These are phyloP conservation scores for Cossypha heuglini DNA, from an alignment of 2,797 vertebrate genomes.

Conservation along the genomic window DNA sequence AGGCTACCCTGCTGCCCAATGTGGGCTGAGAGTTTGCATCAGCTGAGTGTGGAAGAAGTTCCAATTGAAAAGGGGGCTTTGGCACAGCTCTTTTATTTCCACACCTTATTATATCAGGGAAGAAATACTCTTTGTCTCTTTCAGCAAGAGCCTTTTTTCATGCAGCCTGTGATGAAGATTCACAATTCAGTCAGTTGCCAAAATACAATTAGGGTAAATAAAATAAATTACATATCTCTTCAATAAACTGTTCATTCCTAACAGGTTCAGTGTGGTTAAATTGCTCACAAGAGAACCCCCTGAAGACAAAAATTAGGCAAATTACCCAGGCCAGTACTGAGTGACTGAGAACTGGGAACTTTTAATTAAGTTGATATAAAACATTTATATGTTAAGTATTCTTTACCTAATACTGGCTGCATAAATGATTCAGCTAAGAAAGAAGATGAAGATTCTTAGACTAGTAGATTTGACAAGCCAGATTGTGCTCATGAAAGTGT, in stretches of 20 bases:
- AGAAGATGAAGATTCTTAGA: not conserved
- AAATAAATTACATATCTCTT: not conserved
- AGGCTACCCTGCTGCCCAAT: fast-evolving
- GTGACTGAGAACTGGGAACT: not conserved
- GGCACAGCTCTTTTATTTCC: not conserved
- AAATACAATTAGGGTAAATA: not conserved
- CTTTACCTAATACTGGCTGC: constrained; percentile 27
- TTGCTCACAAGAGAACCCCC: not conserved
- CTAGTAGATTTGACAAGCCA: not conserved
- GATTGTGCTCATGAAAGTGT: not conserved
- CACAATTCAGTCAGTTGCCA: not conserved
- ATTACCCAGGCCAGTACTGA: not conserved
- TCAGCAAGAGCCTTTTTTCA: not conserved
- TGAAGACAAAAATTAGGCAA: not conserved
- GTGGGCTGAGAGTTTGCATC: not conserved
- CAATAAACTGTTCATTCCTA: not conserved
- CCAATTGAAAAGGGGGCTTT: not conserved
- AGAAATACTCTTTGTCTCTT: not conserved
- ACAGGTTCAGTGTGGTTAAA: not conserved
- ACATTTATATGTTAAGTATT: not conserved
- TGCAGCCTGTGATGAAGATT: not conserved
- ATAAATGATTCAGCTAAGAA: constrained; percentile 25
- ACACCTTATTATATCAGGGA: not conserved
- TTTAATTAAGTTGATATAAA: constrained; percentile 23
- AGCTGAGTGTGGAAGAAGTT: not conserved